Conservation (phyloP, 2,888 invertebrate genomes). For the Podabrus alpinus region DNA sequence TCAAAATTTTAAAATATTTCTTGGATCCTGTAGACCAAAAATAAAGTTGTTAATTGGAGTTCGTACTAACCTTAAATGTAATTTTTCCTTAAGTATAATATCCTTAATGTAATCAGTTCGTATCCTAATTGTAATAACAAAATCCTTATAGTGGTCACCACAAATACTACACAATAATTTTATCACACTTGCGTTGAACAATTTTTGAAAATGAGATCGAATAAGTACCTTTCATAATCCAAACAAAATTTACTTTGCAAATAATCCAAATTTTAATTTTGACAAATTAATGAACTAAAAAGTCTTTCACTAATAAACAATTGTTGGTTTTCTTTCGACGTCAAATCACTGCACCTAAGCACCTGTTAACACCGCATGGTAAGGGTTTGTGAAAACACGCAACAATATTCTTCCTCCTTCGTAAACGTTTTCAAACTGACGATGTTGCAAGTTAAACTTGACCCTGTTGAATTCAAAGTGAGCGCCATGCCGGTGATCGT, state of each 20-base stretch:
- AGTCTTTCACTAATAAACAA: not conserved
- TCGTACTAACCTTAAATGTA: not conserved
- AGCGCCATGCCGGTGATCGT: slow-evolving; percentile 51
- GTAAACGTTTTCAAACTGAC: slow-evolving; percentile 53
- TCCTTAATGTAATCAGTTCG: not conserved
- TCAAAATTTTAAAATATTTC: not conserved
- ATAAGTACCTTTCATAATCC: not conserved
- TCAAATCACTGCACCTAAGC: slow-evolving; percentile 5
- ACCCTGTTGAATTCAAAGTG: slow-evolving; percentile 52
- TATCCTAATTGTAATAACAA: not conserved
- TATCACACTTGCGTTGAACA: not conserved
- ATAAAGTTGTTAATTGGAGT: not conserved
- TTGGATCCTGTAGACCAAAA: not conserved
- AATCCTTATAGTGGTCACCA: not conserved
- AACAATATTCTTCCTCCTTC: slow-evolving; percentile 42
- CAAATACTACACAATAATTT: not conserved
- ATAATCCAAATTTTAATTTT: slow-evolving; percentile 3
- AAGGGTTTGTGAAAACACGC: slow-evolving; percentile 17
- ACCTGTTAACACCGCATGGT: slow-evolving; percentile 30
- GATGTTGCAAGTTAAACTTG: slow-evolving; percentile 54
- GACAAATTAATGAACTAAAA: not conserved
- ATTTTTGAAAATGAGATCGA: not conserved
- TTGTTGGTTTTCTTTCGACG: not conserved
- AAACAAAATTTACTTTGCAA: not conserved
- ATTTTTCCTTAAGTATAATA: not conserved